Percentiles rank a stretch among this genome's conserved stretches.
phyloP scores from a whole-genome alignment of 2,113 vertebrate species.

The Pelobates fuscus region DNA sequence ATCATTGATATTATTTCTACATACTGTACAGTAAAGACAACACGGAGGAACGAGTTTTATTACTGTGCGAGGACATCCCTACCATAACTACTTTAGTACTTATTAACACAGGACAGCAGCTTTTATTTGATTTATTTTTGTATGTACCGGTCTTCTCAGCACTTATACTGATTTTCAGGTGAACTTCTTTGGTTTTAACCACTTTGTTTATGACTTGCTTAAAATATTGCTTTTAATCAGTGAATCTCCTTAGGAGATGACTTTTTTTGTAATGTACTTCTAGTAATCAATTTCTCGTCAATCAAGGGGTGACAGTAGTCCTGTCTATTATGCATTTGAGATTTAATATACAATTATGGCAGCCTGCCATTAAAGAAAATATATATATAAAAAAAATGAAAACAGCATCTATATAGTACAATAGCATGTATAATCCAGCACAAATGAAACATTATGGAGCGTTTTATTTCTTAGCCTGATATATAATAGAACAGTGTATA shows the following conservation, averaged over 20 bases:
- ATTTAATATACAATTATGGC: too few relatives aligned
- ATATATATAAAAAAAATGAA: too few relatives aligned
- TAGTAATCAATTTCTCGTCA: not conserved
- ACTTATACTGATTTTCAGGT: not conserved
- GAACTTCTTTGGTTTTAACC: slow-evolving; percentile 39
- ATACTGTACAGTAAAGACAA: slow-evolving; percentile 52
- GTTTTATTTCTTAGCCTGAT: too few relatives aligned
- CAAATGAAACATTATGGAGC: too few relatives aligned
- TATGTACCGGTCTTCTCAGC: not conserved
- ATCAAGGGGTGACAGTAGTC: not conserved
- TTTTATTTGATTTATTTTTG: not conserved
- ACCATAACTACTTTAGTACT: not conserved
- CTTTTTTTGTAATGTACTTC: not conserved
- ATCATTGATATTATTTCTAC: slow-evolving; percentile 58
- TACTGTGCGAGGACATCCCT: not conserved
- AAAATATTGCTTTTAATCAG: slow-evolving; percentile 31
- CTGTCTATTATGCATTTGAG: too few relatives aligned
- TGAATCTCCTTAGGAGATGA: not conserved
- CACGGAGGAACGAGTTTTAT: not conserved
- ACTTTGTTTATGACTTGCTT: slow-evolving; percentile 8
- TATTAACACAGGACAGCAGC: not conserved
- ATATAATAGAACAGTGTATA: too few relatives aligned
- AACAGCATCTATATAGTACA: too few relatives aligned
- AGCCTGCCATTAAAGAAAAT: too few relatives aligned
- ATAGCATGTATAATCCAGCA: too few relatives aligned